Conservation (phyloP, 2,113 vertebrate species). For the Anser brachyrhynchus region DNA sequence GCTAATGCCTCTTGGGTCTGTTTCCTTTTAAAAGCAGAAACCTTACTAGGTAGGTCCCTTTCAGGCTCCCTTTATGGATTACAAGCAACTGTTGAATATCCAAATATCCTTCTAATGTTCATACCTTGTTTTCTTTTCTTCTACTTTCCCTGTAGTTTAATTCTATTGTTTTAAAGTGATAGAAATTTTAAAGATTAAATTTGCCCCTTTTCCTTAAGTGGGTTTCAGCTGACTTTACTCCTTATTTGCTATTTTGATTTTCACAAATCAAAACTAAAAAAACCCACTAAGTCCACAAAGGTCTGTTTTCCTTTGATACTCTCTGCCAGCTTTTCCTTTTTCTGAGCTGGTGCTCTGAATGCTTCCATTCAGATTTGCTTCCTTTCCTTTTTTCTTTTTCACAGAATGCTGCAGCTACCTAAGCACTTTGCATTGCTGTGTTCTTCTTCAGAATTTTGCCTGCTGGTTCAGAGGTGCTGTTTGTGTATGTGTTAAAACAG, state of each 20-base stretch:
- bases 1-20: neutral
- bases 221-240: neutral
- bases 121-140: too few relatives aligned
- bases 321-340: neutral
- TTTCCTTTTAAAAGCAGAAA: neutral
- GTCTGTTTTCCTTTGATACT: neutral
- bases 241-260: neutral
- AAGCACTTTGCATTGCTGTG: accelerated
- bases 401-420: neutral
- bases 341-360: neutral
- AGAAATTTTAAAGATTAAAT: neutral
- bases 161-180: neutral
- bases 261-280: neutral
- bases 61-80: neutral
- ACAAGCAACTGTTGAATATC: neutral
- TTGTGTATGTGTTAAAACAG: neutral
- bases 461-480: neutral
- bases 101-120: neutral
- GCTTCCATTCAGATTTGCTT: neutral
- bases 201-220: neutral
- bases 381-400: neutral
- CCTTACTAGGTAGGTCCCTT: too few relatives aligned
- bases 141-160: neutral
- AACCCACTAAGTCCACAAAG: neutral
- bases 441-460: neutral